Evolutionary conservation across 2,113 vertebrate genomes (phyloP).

Genomic region (Oxyruncus cristatus): DNA sequence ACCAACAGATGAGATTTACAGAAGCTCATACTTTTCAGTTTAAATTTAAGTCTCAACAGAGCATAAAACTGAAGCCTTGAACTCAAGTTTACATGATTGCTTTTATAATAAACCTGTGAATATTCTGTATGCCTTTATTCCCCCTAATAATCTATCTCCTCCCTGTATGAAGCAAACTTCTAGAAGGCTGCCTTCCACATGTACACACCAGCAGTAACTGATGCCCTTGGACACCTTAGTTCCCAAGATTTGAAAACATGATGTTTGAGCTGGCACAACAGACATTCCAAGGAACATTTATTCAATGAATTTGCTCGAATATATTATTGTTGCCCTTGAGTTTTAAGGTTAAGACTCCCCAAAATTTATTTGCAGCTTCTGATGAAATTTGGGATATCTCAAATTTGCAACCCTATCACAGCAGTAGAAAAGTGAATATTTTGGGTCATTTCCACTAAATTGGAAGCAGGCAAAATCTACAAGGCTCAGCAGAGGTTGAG

Average conservation of each 20-base stretch:
- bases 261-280: not conserved
- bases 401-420: not conserved
- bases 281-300: not conserved
- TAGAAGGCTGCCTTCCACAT: not conserved
- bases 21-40: not conserved
- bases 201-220: not conserved
- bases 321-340: not conserved
- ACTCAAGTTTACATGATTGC: not conserved
- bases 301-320: not conserved
- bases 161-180: not conserved
- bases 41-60: not conserved
- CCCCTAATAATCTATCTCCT: not conserved
- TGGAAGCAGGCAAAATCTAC: not conserved
- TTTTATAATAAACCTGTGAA: not conserved
- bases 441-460: not conserved
- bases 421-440: not conserved
- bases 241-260: not conserved
- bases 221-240: not conserved
- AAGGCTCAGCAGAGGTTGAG: not conserved
- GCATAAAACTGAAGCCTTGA: not conserved
- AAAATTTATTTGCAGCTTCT: not conserved
- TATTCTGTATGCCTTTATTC: not conserved
- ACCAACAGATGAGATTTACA: not conserved
- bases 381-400: not conserved
- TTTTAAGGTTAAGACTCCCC: not conserved